These are phyloP conservation scores for Okapia johnstoni DNA, from an alignment of 2,113 vertebrate genomes.

Conservation along the genomic window DNA sequence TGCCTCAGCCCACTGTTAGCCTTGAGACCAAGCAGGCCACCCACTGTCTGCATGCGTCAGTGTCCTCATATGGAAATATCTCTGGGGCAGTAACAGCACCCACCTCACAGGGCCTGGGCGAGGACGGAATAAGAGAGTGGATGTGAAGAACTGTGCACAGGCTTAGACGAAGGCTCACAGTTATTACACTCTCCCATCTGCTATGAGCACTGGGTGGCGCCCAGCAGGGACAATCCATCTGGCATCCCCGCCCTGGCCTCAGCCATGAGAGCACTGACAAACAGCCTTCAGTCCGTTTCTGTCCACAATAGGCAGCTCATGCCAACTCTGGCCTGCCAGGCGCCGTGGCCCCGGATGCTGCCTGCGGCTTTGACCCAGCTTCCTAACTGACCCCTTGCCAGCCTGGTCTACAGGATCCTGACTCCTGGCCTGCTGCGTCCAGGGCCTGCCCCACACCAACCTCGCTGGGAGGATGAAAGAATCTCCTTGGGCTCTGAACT, in stretches of 20 bases:
- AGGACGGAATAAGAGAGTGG: neutral
- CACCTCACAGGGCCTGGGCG: neutral
- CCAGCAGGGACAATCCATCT: neutral
- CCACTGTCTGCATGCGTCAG: neutral
- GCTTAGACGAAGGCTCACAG: fast-evolving
- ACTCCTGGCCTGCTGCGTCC: too few relatives aligned
- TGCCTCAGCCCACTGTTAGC: neutral
- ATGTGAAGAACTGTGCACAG: fast-evolving
- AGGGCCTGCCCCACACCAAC: neutral
- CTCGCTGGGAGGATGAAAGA: neutral
- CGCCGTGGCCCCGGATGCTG: neutral
- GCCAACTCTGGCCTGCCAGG: neutral
- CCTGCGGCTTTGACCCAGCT: neutral
- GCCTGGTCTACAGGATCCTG: neutral
- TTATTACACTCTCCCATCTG: fast-evolving
- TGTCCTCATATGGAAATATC: neutral
- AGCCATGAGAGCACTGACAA: neutral
- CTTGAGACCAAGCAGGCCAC: neutral
- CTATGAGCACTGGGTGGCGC: neutral
- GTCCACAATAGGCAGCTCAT: neutral
- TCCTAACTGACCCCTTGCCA: neutral
- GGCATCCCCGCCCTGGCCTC: neutral
- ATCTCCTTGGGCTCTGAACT: neutral
- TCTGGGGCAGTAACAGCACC: neutral
- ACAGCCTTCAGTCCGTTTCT: neutral